phyloP scores from a whole-genome alignment of 2,113 vertebrate genomes.

The Notechis scutatus region DNA sequence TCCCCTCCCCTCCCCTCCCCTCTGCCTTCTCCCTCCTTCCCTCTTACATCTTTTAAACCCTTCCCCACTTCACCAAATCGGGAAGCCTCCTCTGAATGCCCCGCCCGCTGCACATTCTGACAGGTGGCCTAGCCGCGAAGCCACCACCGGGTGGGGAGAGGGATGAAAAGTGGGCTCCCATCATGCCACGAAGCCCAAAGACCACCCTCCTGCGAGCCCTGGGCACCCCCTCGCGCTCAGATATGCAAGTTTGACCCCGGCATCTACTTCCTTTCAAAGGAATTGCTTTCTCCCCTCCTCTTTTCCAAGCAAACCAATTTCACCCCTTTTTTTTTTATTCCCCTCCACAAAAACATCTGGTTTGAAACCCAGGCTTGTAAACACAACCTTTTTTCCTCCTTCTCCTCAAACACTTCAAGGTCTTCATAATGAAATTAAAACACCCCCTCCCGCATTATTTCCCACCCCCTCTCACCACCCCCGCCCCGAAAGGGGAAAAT shows the following conservation, averaged over 20 bases:
- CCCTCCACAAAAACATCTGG: constrained; percentile 43
- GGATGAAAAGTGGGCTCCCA: background rate
- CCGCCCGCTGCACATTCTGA: background rate
- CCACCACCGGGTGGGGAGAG: no score
- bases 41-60: background rate
- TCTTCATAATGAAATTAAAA: constrained; percentile 46
- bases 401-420: constrained; percentile 25
- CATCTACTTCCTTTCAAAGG: background rate
- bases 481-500: constrained; percentile 34
- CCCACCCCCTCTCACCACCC: background rate
- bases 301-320: background rate
- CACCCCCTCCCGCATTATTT: background rate
- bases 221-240: background rate
- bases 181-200: background rate
- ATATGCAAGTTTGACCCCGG: background rate
- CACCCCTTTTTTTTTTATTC: background rate
- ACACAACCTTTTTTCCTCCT: constrained; percentile 21
- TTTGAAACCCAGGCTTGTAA: constrained; percentile 31
- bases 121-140: background rate
- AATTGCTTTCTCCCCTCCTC: background rate
- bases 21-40: background rate
- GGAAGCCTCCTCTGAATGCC: background rate
- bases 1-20: no score
- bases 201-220: background rate
- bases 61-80: background rate